Percentiles rank a stretch among this genome's conserved stretches.
phyloP scores from a whole-genome alignment of 2,113 vertebrate species.

The Salvelinus sp. region DNA sequence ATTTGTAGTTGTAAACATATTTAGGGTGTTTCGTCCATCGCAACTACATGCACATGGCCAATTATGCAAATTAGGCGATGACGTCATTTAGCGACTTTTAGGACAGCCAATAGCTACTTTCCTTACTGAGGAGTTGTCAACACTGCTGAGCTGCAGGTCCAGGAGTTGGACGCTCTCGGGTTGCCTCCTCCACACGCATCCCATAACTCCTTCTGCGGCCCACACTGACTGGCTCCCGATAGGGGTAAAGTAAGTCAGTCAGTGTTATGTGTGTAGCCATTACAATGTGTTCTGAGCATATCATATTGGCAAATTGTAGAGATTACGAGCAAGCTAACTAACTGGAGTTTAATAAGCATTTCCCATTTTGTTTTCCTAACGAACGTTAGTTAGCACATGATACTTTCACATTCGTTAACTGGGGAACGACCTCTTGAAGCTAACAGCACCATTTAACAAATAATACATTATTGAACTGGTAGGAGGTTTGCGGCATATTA shows the following conservation, averaged over 20 bases:
- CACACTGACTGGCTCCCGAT: conserved; percentile 94
- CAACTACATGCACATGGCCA: no score
- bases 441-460: background rate
- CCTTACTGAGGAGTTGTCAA: no score
- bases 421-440: no score
- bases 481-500: no score
- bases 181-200: conserved; percentile 89
- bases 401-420: conserved; percentile 6
- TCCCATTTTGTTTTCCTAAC: background rate
- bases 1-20: no score
- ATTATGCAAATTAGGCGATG: no score
- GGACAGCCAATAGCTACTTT: no score
- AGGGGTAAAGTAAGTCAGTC: background rate
- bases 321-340: background rate
- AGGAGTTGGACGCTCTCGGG: conserved; percentile 89
- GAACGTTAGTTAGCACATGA: background rate
- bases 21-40: no score
- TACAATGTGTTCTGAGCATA: background rate
- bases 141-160: conserved; percentile 74
- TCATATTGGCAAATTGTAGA: no score
- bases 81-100: no score
- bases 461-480: no score
- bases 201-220: conserved; percentile 93
- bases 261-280: no score
- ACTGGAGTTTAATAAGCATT: background rate